phyloP scores from a whole-genome alignment of 2,113 vertebrate genomes.

The Bombycilla garrulus region DNA sequence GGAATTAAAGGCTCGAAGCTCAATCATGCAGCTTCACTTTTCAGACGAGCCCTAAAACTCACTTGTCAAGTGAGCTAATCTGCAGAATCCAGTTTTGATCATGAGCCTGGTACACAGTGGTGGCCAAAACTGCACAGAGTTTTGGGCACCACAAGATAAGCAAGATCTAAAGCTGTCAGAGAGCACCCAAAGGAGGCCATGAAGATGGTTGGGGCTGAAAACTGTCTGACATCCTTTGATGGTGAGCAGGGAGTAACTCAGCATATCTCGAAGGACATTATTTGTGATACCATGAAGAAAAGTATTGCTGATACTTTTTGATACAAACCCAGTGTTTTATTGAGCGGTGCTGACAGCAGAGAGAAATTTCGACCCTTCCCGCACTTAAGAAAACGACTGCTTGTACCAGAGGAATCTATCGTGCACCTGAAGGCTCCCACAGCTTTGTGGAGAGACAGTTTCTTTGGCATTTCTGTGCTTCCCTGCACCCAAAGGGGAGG shows the following conservation, averaged over 20 bases:
- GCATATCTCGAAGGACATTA: neutral
- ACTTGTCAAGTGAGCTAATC: neutral
- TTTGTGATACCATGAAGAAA: neutral
- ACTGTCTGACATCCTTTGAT: accelerated
- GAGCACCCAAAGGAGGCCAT: neutral
- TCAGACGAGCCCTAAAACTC: neutral
- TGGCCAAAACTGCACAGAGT: neutral
- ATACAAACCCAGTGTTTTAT: neutral
- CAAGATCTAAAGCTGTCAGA: neutral
- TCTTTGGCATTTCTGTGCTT: neutral
- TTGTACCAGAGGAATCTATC: neutral
- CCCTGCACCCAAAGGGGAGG: neutral
- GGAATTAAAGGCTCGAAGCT: neutral
- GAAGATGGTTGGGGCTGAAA: neutral
- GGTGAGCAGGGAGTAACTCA: neutral
- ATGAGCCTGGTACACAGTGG: accelerated
- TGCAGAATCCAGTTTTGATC: neutral
- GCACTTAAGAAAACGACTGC: neutral
- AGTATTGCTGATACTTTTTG: neutral
- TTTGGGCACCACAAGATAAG: neutral
- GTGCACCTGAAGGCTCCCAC: neutral
- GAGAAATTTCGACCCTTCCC: neutral
- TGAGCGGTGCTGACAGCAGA: neutral
- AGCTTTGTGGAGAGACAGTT: neutral
- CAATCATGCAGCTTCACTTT: neutral